phyloP scores from a whole-genome alignment of 2,888 invertebrate species.

The Listrodromus nycthemerus region DNA sequence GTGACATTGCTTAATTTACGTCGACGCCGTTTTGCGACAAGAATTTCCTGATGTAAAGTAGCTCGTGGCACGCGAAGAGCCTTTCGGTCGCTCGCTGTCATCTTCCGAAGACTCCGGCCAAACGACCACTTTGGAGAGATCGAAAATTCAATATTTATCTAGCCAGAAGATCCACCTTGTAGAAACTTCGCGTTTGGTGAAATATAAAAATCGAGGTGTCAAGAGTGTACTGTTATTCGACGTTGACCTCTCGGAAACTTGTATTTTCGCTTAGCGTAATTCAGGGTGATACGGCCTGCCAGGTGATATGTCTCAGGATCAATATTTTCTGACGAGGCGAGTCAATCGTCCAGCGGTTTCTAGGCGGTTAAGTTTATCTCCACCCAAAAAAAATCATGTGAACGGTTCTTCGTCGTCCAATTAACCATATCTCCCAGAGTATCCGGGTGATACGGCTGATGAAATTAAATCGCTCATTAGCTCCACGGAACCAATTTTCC shows the following conservation, averaged over 20 bases:
- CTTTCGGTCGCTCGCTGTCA: slow-evolving; percentile 36
- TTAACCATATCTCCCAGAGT: neutral
- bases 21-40: slow-evolving; percentile 33
- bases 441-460: neutral
- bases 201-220: neutral
- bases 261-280: slow-evolving; percentile 6
- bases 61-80: slow-evolving; percentile 27
- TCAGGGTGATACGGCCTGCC: neutral
- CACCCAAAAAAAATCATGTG: neutral
- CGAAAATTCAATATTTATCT: slow-evolving; percentile 54
- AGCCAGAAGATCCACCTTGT: slow-evolving; percentile 11
- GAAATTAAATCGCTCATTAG: neutral
- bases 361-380: neutral
- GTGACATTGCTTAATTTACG: slow-evolving; percentile 61
- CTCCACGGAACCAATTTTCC: neutral
- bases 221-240: slow-evolving; percentile 1
- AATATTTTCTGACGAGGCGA: neutral
- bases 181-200: slow-evolving; percentile 8
- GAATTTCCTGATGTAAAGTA: slow-evolving; percentile 41
- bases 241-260: slow-evolving; percentile 22
- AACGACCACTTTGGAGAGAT: slow-evolving; percentile 36
- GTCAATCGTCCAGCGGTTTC: neutral
- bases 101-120: slow-evolving; percentile 27
- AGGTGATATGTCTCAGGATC: neutral
- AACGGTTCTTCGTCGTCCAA: neutral